phyloP scores from a whole-genome alignment of 2,113 vertebrate genomes.

The Xyrauchen texanus region DNA sequence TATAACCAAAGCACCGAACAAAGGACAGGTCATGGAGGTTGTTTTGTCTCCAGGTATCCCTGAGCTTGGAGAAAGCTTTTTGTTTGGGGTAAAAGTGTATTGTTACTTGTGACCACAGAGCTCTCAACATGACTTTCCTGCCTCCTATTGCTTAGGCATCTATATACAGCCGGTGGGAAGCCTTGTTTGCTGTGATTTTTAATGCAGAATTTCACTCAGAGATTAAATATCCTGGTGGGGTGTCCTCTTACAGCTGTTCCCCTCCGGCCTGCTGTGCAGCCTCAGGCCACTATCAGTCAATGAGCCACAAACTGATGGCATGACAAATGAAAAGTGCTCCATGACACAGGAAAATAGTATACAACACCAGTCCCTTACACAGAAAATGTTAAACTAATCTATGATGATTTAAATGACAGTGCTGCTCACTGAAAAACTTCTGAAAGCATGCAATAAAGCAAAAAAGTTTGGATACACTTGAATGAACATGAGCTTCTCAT shows the following conservation, averaged over 20 bases:
- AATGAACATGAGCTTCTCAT: no score
- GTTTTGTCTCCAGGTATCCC: constrained; percentile 1
- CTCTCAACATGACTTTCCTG: constrained; percentile 52
- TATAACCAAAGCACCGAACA: not conserved
- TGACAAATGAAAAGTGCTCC: constrained; percentile 74
- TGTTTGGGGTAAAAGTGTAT: constrained; percentile 27
- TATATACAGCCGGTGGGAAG: constrained; percentile 52
- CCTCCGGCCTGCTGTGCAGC: constrained; percentile 49
- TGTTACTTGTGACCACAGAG: constrained; percentile 27
- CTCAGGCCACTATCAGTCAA: constrained; percentile 61
- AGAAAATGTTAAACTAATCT: constrained; percentile 30
- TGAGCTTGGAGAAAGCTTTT: not conserved
- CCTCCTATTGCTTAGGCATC: constrained; percentile 44
- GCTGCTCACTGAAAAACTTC: not conserved
- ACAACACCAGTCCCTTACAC: constrained; percentile 24
- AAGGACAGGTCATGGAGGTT: constrained; percentile 24
- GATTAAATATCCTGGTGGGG: constrained; percentile 71
- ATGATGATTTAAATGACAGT: not conserved
- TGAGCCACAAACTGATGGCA: constrained; percentile 71
- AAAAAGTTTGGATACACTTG: no score
- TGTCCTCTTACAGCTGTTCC: constrained; percentile 63
- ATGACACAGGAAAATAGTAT: constrained; percentile 63
- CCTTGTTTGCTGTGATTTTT: constrained; percentile 71
- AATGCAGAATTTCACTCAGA: constrained; percentile 71
- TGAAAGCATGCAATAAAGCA: not conserved